Evolutionary conservation across 37 sponge, comb jelly and placozoan genomes (phyloP).

Genomic region (Oopsacas minuta): DNA sequence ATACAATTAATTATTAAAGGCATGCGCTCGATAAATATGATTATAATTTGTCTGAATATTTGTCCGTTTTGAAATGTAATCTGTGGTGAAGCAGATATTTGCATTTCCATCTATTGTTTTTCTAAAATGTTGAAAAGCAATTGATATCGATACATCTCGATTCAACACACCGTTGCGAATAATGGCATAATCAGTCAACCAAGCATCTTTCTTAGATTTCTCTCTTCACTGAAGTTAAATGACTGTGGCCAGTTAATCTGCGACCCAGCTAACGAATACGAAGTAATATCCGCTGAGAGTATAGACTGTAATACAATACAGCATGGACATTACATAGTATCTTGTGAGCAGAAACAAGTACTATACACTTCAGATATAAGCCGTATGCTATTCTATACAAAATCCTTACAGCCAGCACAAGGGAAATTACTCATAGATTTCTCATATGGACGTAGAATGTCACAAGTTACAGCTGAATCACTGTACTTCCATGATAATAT

Average conservation of each 20-base stretch:
- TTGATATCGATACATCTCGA: too few species aligned
- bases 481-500: background rate
- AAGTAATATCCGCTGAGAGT: constrained; percentile 13
- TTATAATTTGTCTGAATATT: too few species aligned
- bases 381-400: background rate
- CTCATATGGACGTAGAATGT: constrained; percentile 10
- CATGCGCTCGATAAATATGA: too few species aligned
- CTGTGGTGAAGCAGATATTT: too few species aligned
- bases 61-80: too few species aligned
- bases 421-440: background rate
- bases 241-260: constrained; percentile 9
- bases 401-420: background rate
- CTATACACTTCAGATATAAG: background rate
- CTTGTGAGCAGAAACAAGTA: constrained; percentile 10
- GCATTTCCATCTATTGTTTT: too few species aligned
- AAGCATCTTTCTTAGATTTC: too few species aligned
- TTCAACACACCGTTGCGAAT: too few species aligned
- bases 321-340: constrained; percentile 9
- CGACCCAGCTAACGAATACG: background rate
- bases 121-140: too few species aligned
- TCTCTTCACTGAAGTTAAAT: background rate
- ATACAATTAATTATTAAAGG: background rate
- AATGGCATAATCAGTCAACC: too few species aligned
- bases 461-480: background rate
- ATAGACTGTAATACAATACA: background rate